Evolutionary conservation across 2,797 vertebrate genomes (phyloP).

Genomic region (Peromyscus melanophrys): DNA sequence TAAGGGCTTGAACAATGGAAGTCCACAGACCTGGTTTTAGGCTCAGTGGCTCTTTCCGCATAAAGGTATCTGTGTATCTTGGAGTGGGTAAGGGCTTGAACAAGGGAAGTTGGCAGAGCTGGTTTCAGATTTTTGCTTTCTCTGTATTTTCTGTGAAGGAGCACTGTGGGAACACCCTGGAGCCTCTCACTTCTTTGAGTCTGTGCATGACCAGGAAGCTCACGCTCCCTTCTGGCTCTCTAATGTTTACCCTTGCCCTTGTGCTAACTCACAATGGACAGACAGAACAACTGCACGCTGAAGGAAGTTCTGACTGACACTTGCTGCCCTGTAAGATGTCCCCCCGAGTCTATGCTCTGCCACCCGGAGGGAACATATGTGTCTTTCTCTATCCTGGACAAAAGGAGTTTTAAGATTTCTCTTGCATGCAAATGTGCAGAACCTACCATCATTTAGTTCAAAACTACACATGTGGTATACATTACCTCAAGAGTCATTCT

Average conservation of each 20-base stretch:
- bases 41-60: neutral
- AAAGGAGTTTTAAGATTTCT: constrained; percentile 1
- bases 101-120: neutral
- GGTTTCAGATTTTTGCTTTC: neutral
- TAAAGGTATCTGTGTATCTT: neutral
- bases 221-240: neutral
- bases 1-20: neutral
- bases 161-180: neutral
- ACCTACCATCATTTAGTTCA: neutral
- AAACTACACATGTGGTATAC: neutral
- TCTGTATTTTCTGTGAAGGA: constrained; percentile 28
- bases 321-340: neutral
- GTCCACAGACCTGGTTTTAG: neutral
- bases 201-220: neutral
- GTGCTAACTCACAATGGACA: neutral
- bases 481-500: neutral
- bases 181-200: neutral
- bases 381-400: neutral
- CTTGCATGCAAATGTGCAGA: neutral
- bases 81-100: neutral
- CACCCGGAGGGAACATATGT: neutral
- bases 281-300: neutral
- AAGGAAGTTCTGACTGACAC: neutral
- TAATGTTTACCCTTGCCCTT: neutral
- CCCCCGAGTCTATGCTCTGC: neutral